Base-by-base conservation (phyloP, 2,888 invertebrate genomes). In the Diarsia rubi region DNA sequence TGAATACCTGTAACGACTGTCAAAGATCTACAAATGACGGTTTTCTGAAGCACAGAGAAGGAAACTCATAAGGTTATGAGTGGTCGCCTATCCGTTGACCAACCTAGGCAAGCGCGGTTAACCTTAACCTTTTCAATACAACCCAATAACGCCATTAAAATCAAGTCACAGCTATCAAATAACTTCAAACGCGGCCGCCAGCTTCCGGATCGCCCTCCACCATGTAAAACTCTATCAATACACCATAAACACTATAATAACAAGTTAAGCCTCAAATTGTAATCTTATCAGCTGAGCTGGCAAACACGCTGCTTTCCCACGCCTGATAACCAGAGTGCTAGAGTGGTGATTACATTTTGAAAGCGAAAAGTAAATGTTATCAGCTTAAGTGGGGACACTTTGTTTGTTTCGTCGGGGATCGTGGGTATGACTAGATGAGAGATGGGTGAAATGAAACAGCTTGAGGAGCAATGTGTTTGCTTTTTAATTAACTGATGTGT, bases 231-330 rank as follows among this genome's bases (percentile, higher is more conserved):
- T 72, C 59, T 76, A 81, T 85, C 73, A 74, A 66, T 68, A 42
- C n/a, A 73, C 68, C 76, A 73, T 81, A 83, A 85, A 85, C 77
- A 84, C 47, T 71, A 71, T 80, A 79, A 73, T 69, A 76, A 68
- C 70, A 68, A 71, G 85, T 79, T 81, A 86, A 85, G 71, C 75
- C 77, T 75, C 79, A 78, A 79, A 83, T 79, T 74, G 77, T 91
- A 90, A 93, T 93, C 93, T 93, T 89, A 92, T 90, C 93, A 82
- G 73, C 68, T 66, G 77, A 69, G 76, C 77, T 65, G 62, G 71
- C 86, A 91, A 90, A 89, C 89, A 88, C 74, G 85, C 81, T 87
- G 85, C 90, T 89, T 93, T 94, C 94, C 93, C 94, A 93, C 92
- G 93, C 73, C 65, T 79, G 91, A 93, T 93, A 92, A 90, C 83